A percentile compares a stretch with the other conserved stretches of the same genome.
These are phyloP conservation scores for Albula goreensis DNA, from an alignment of 2,113 vertebrate species.

Conservation along the genomic window DNA sequence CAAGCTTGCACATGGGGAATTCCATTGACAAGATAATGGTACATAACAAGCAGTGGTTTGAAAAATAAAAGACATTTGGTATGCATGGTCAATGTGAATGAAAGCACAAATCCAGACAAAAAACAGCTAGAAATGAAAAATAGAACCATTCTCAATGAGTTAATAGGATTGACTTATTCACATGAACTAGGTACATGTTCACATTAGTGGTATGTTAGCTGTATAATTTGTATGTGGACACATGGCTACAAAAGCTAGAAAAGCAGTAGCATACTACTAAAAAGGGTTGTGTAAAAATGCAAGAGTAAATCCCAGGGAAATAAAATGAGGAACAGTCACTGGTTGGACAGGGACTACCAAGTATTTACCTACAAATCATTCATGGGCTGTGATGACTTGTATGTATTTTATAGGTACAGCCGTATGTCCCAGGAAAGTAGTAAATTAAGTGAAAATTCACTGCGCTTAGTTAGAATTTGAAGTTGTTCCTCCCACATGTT, in stretches of 20 bases:
- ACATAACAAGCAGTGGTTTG: neutral
- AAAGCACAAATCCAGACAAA: neutral
- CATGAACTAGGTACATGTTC: neutral
- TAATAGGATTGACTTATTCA: too few species aligned
- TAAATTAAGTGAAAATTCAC: too few species aligned
- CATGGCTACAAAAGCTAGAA: neutral
- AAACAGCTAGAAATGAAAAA: too few species aligned
- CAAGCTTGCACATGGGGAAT: neutral
- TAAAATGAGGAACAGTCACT: neutral
- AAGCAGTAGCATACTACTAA: neutral
- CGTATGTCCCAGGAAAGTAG: neutral
- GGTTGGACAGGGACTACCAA: neutral
- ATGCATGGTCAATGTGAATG: neutral
- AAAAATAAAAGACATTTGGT: neutral
- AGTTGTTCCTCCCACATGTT: too few species aligned
- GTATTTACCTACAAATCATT: neutral
- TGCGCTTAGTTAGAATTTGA: too few species aligned
- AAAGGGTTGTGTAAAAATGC: neutral
- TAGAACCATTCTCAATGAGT: too few species aligned
- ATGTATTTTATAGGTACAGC: neutral
- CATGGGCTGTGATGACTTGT: neutral
- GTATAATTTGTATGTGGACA: neutral
- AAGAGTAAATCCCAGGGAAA: neutral
- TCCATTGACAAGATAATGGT: neutral
- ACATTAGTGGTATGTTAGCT: too few species aligned